Evolutionary conservation across 2,888 invertebrate genomes (phyloP).

Genomic region (Oscheius myriophilus): DNA sequence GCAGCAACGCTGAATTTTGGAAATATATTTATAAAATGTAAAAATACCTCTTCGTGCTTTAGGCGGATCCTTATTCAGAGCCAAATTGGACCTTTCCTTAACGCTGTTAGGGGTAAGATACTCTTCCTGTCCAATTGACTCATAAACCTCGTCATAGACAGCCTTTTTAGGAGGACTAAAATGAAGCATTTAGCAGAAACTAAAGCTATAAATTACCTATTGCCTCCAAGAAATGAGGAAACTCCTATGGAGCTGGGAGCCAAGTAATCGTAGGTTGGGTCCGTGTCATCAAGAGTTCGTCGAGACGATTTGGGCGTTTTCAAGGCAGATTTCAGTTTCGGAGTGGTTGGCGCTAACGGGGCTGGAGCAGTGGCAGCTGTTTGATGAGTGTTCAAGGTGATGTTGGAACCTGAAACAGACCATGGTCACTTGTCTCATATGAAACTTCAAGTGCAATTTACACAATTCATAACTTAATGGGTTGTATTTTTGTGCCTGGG

Average conservation of each 20-base stretch:
- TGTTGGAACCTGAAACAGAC: constrained; percentile 33
- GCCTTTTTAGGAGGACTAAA: constrained; percentile 33
- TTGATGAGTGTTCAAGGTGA: constrained; percentile 41
- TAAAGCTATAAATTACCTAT: constrained; percentile 2
- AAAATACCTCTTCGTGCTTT: constrained; percentile 10
- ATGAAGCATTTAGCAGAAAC: neutral
- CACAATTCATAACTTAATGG: no score
- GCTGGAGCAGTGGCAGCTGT: constrained; percentile 33
- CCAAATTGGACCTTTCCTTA: constrained; percentile 15
- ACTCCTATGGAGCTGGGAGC: constrained; percentile 45
- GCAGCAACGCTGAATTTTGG: constrained; percentile 11
- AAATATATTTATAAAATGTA: neutral
- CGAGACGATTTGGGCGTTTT: constrained; percentile 37
- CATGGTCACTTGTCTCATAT: no score
- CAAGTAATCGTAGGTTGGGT: constrained; percentile 49
- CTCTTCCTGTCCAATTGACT: constrained; percentile 44
- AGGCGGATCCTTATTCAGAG: constrained; percentile 14
- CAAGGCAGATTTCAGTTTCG: constrained; percentile 48
- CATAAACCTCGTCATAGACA: constrained; percentile 55
- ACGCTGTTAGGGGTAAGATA: constrained; percentile 51
- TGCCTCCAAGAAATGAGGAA: constrained; percentile 42
- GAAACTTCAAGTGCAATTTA: no score
- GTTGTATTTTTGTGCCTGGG: no score
- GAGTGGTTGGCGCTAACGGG: constrained; percentile 31
- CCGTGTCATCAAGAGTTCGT: constrained; percentile 10